phyloP scores from a whole-genome alignment of 2,113 vertebrate genomes.

The Clarias gariepinus region DNA sequence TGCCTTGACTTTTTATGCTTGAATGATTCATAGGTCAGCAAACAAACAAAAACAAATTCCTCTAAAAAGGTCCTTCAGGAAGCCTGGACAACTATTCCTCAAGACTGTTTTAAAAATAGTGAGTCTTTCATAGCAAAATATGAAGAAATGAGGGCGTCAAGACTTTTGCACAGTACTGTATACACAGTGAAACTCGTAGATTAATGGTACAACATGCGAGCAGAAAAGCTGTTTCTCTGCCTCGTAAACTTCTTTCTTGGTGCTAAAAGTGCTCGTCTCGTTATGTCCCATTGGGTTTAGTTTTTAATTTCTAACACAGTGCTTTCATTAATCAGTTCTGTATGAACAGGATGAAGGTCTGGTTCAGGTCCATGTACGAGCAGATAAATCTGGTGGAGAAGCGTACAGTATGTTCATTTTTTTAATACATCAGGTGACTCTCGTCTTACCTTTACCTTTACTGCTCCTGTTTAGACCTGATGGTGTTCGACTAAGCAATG shows the following conservation, averaged over 20 bases:
- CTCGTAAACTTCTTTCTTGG: background rate
- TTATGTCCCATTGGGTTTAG: background rate
- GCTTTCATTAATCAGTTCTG: background rate
- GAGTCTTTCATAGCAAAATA: too few species aligned
- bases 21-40: too few species aligned
- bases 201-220: background rate
- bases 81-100: too few species aligned
- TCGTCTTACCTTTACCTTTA: background rate
- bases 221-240: background rate
- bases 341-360: background rate
- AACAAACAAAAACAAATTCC: too few species aligned
- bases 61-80: too few species aligned
- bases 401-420: background rate
- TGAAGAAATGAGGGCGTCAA: too few species aligned
- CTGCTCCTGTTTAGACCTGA: background rate
- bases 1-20: too few species aligned
- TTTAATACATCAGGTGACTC: background rate
- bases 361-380: background rate
- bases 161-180: too few species aligned
- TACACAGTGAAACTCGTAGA: too few species aligned
- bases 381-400: background rate
- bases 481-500: background rate
- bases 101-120: too few species aligned
- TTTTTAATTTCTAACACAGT: background rate
- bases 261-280: slow-evolving; percentile 9